These are phyloP conservation scores for Notodonta ziczac DNA, from an alignment of 2,888 invertebrate genomes.

Conservation along the genomic window DNA sequence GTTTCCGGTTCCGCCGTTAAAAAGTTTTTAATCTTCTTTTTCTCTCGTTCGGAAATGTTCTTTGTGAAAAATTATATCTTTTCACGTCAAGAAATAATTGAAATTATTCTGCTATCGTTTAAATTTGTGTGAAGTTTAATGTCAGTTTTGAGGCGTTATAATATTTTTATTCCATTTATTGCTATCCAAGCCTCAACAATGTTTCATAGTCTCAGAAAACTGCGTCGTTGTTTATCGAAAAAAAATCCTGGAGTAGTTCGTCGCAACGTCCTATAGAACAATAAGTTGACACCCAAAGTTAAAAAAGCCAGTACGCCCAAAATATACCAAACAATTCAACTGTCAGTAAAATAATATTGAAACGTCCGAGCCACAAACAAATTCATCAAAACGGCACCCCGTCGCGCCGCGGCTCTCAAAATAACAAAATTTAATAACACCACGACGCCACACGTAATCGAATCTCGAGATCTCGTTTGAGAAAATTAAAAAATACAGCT, in stretches of 20 bases:
- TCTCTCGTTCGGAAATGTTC: slow-evolving; percentile 13
- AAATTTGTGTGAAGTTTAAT: slow-evolving; percentile 10
- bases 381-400: slow-evolving; percentile 41
- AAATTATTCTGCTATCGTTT: slow-evolving; percentile 16
- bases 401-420: slow-evolving; percentile 38
- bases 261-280: no score
- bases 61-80: slow-evolving; percentile 22
- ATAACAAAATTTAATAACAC: slow-evolving; percentile 71
- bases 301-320: no score
- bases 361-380: slow-evolving; percentile 39
- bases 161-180: no score
- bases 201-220: no score
- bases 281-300: no score
- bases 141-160: not conserved
- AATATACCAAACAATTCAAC: no score
- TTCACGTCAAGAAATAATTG: slow-evolving; percentile 17
- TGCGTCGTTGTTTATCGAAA: no score
- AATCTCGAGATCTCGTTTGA: slow-evolving; percentile 74
- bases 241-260: no score
- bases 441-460: slow-evolving; percentile 70
- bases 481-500: slow-evolving; percentile 81
- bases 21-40: slow-evolving; percentile 36
- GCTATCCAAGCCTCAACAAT: no score
- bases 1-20: slow-evolving; percentile 34
- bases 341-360: not conserved